Base-by-base conservation (phyloP, 1,140 invertebrate species). In the Druon quercuslanigerum region DNA sequence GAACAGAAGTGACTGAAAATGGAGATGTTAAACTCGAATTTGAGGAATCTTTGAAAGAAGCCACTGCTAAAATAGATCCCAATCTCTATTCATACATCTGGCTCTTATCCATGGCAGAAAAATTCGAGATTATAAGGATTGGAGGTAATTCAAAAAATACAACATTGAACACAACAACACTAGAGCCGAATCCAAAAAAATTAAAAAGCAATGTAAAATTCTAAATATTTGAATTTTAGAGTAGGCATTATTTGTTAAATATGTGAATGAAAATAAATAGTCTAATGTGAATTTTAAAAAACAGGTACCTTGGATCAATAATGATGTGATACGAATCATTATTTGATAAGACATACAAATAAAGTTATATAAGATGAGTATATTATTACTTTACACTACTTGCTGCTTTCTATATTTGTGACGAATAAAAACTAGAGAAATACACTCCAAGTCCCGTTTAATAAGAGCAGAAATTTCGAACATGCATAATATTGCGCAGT, bases 51-150 rank as follows among this genome's bases (percentile, higher is more conserved):
- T 74, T 79, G 13, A 83, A 83, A 75, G 79, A 83, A 54, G 79
- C 80, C 1, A 72, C 78, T 60, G 82, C 84, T 76, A 79, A 80
- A 52, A 76, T 85, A n/a, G 81, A 85, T 79, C 78, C 82, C 51
- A 71, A 84, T 40, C 66, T 83, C 11, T 83, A 80, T 72, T 80
- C 82, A 11, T 82, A 79, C 40, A 73, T 85, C n/a, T 83, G 83
- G 79, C 19, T 82, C 14, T 70, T 81, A 19, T 78, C 76, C 6
- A 75, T 79, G 73, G 80, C 79, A 1, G 79, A 82, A 50, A 82
- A 78, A 72, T 81, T 57, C 72, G 81, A 83, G 73, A 77, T 81
- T 50, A 77, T 79, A 19, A 78, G 77, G 70, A 80, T 80, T 73
- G 79, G 77, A 51, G 79, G 81, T 51, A 82, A 50, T 57, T 11